Base-by-base conservation (phyloP, 2,888 invertebrate genomes). In the Drosophila kanekoi region DNA sequence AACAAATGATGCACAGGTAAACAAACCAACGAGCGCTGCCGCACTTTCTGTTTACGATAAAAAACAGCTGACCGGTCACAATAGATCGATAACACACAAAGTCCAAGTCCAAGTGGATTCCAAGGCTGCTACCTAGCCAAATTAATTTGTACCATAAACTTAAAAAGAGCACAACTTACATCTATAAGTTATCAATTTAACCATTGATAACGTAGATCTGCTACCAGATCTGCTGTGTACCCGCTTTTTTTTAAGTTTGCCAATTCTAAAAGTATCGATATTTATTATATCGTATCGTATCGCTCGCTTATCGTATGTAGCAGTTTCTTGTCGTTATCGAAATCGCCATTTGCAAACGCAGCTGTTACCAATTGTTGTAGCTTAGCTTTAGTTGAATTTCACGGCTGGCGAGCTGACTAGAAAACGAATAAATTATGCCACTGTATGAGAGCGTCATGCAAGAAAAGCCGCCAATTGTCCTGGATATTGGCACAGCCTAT, bases 401-500 rank as follows among this genome's bases (percentile, higher is more conserved):
- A 18, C 28, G 28, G 28, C 32, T 33, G 10, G 8, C 38, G 14
- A 10, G 14, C 9, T 5, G 8, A 43, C 13, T 8, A n/a, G 5
- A 51, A 37, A 38, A 4, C 28, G 35, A 18, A 28, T 10, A 14
- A 57, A 72, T 8, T 13, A 96, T 96, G 96, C 95, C 96, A 20
- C 92, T 97, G 2, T 98, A 96, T 90, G 97, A 98, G 93, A 96
- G 96, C 13, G 94, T 96, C 48, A 95, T 96, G 84, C 96, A 96
- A 81, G 98, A 98, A 86, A 98, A 98, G 91, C 96, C 97, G 89
- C 96, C 96, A 13, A 96, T 98, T 1, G 96, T 98, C 14, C 92
- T 98, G 70, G 98, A 99, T 91, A 95, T 99, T 71, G 98, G 98
- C 49, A 94, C 95, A 43, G 97, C 97, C 18, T 98, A 97, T 89